phyloP scores from a whole-genome alignment of 2,888 invertebrate genomes.

The Rotaria macrura region DNA sequence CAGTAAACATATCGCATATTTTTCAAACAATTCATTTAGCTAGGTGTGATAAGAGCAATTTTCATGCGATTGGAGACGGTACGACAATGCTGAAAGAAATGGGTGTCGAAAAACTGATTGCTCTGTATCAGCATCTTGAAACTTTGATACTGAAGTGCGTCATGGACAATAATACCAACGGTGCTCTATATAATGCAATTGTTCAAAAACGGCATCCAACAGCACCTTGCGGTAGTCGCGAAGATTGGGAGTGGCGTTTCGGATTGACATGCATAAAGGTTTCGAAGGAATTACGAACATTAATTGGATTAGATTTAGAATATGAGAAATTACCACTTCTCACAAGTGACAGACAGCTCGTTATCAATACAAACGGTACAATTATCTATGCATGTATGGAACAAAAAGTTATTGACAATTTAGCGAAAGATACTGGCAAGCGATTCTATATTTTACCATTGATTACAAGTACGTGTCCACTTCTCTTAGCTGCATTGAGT shows the following conservation, averaged over 20 bases:
- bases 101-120: background rate
- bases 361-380: background rate
- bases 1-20: background rate
- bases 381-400: constrained; percentile 21
- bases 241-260: background rate
- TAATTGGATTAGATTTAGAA: background rate
- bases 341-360: background rate
- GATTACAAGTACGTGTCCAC: constrained; percentile 23
- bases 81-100: background rate
- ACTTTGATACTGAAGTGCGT: background rate
- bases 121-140: background rate
- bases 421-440: background rate
- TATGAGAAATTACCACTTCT: background rate
- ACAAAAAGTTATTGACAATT: constrained; percentile 6
- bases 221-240: background rate
- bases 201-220: background rate
- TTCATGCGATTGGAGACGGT: background rate
- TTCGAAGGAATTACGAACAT: background rate
- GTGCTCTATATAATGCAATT: background rate
- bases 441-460: constrained; percentile 12
- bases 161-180: background rate
- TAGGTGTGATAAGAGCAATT: background rate
- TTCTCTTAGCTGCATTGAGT: background rate
- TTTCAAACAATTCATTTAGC: background rate
- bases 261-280: background rate